These are phyloP conservation scores for Oryctes rhinoceros DNA, from an alignment of 1,140 invertebrate species.

Conservation along the genomic window DNA sequence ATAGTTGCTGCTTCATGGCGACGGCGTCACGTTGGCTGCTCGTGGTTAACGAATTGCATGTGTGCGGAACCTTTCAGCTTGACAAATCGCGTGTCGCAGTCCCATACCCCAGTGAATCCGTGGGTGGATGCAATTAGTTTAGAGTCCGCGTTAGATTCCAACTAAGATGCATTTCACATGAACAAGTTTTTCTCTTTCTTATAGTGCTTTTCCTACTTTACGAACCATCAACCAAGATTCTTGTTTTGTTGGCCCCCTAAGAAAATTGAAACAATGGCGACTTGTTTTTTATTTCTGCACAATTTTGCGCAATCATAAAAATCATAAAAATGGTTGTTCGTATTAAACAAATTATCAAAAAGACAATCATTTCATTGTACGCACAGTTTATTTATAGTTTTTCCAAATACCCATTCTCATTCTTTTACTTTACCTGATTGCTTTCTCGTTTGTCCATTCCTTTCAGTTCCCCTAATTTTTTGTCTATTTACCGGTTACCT, in stretches of 20 bases:
- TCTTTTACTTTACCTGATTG: too few species aligned
- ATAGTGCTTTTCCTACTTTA: neutral
- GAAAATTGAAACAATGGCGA: too few species aligned
- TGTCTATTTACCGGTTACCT: too few species aligned
- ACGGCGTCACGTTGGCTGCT: slow-evolving; percentile 59
- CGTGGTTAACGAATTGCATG: slow-evolving; percentile 61
- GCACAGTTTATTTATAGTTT: too few species aligned
- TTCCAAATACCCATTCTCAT: too few species aligned
- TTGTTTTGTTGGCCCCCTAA: neutral
- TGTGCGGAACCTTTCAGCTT: slow-evolving; percentile 61
- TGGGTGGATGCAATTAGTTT: slow-evolving; percentile 53
- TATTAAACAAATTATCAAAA: too few species aligned
- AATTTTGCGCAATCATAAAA: too few species aligned
- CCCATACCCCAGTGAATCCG: slow-evolving; percentile 46
- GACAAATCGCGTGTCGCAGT: slow-evolving; percentile 59
- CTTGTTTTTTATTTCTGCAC: too few species aligned
- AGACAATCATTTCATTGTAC: too few species aligned
- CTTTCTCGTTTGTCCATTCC: too few species aligned
- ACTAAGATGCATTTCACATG: slow-evolving; percentile 31
- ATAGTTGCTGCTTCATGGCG: slow-evolving; percentile 49
- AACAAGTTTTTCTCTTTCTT: neutral
- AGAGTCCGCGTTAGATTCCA: slow-evolving; percentile 38
- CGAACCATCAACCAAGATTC: neutral
- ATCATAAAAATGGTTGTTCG: too few species aligned
- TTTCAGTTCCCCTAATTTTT: too few species aligned